Percentiles rank a stretch among this genome's conserved stretches.
Conservation (phyloP, 2,888 invertebrate genomes). For the Emesis furor region DNA sequence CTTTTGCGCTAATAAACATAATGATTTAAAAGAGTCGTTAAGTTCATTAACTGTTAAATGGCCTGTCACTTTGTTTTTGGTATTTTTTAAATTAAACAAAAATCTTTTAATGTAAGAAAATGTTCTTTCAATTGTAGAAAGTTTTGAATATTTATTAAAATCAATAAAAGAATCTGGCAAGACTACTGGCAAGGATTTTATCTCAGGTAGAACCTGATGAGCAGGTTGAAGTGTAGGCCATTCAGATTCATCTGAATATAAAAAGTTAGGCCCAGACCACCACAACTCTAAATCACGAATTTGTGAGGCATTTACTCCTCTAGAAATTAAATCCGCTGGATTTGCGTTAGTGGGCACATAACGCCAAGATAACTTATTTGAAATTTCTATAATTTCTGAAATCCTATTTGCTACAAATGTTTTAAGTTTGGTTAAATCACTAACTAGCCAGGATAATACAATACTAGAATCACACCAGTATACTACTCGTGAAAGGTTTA, state of each 20-base stretch:
- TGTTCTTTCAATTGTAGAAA: no score
- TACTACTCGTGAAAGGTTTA: not conserved
- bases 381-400: slow-evolving; percentile 28
- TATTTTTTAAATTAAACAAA: not conserved
- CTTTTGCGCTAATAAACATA: not conserved
- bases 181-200: no score
- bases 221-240: no score
- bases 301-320: no score
- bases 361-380: slow-evolving; percentile 32
- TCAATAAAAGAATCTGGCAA: no score
- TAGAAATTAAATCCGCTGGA: no score
- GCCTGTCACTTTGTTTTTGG: not conserved
- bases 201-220: no score
- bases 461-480: slow-evolving; percentile 68
- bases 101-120: not conserved
- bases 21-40: no score
- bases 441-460: slow-evolving; percentile 71
- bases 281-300: no score
- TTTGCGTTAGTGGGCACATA: slow-evolving; percentile 37
- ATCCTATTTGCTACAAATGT: slow-evolving; percentile 63
- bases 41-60: not conserved
- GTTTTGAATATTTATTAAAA: no score
- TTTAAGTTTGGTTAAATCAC: slow-evolving; percentile 54
- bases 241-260: no score
- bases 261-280: no score